Evolutionary conservation across 1,140 invertebrate species (phyloP), one percentile per base, ranked within the genome.

Genomic region (Platyscapa corneri): DNA sequence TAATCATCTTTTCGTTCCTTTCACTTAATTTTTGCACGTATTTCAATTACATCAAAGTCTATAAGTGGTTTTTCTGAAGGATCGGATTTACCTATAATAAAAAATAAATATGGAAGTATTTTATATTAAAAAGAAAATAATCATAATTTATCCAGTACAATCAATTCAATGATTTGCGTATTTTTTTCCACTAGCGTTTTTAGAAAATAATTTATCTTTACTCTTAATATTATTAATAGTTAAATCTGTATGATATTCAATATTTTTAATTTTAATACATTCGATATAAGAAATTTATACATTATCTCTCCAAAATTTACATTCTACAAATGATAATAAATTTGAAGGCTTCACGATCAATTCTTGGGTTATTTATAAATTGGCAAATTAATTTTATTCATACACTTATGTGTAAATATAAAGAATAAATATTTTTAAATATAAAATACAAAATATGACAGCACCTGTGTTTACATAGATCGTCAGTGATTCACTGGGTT

Each of bases 1-100:
- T 98, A 98, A 91, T 99, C 98, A 91, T 98, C 97, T 87, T 98
- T 96, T 5, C 98, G 97, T 89, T 97, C 97, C 90, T 97, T 95
- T 98, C 98, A 99, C 88, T 96, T 95, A 0, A 99, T 94, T 88
- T 97, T 97, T 90, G 97, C 97, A 56, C 96, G 96, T 85, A 96
- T 97, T 74, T 97, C 97, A 39, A 97, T 97, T 0, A 99, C 95
- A 90, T 98, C 97, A 14, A 95, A 95, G 6, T 99, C 97, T 90
- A 97, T 95, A 34, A 99, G 93, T 23, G 98, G 98, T 86, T 98
- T 98, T 92, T 97, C 96, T 39, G 98, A 98, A 84, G 95, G 92
- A 64, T 95, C 95, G 34, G 98, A 98, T 90, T 97, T 94, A 86
- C 94, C 95, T 95, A 89, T 10, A 80, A 74, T 79, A 30, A 87